Conservation (phyloP, 2,797 vertebrate genomes). For the Falco berigora region DNA sequence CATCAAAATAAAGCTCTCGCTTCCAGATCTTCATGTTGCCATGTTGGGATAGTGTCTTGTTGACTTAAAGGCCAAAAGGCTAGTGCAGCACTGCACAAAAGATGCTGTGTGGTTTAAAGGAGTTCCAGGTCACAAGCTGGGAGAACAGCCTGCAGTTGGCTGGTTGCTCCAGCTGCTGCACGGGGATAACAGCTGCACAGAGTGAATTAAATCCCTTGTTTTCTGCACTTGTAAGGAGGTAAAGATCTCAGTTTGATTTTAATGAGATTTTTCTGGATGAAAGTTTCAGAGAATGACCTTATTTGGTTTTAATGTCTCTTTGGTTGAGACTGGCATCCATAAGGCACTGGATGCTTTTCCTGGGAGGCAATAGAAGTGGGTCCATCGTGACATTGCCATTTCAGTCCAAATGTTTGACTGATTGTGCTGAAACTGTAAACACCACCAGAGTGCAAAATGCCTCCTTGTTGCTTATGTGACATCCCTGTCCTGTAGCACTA, state of each 20-base stretch:
- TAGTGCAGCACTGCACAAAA: background rate
- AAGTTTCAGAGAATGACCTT: background rate
- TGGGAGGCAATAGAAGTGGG: background rate
- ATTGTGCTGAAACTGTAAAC: background rate
- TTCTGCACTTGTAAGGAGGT: background rate
- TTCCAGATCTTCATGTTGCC: background rate
- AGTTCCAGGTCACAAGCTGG: background rate
- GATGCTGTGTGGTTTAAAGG: background rate
- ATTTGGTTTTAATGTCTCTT: background rate
- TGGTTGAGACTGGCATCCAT: background rate
- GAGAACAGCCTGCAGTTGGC: background rate
- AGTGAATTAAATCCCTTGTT: background rate
- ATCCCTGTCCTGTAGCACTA: background rate
- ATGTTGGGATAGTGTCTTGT: background rate
- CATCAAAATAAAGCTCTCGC: background rate
- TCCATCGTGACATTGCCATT: background rate
- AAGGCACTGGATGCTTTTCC: background rate
- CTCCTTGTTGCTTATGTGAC: background rate
- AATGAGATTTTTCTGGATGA: background rate
- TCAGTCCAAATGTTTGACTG: background rate
- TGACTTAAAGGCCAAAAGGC: background rate
- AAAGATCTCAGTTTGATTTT: background rate
- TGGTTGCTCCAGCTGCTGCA: background rate
- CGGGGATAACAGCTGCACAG: background rate
- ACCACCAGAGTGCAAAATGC: background rate